Evolutionary conservation across 2,797 vertebrate genomes (phyloP), one percentile per base, ranked within the genome.

Genomic region (Galaxias olidus): DNA sequence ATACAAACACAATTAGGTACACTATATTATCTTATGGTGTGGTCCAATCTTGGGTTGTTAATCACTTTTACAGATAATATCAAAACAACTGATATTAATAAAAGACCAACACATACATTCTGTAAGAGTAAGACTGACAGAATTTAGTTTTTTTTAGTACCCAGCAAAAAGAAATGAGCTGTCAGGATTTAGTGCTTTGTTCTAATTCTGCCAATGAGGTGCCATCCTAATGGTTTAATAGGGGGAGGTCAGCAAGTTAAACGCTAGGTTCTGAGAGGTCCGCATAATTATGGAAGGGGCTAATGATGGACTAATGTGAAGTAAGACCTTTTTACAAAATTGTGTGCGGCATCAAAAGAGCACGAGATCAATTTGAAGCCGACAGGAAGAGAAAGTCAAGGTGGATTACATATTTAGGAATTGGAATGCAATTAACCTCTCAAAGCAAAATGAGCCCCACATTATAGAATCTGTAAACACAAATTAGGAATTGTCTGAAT

Each of bases 381-480:
- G 83, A 84, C 53, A 52, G 54, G 56, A 72, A 68, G 20, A 58
- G 59, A 79, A 77, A 73, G 80, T 76, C 79, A 82, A 43, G 43
- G 72, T 72, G 74, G 76, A 87, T 87, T 82, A 78, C 47, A 59
- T 53, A 46, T 72, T 66, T 70, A 76, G 80, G 77, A 77, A 56
- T 68, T 72, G 62, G 80, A 60, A 80, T 14, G 75, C 68, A 89
- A 89, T 90, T 89, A 88, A 86, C 84, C 86, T 80, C 71, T 51
- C 54, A 65, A 41, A 45, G 53, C 14, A 52, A 70, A 62, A 78
- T 77, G 63, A 70, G 45, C 54, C 0, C 49, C 59, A 77, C 65
- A 75, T 75, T 54, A 61, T 42, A 18, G 45, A 57, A 71, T 69
- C 66, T 55, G 63, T 54, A 66, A 81, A 63, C 47, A 68, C 54